Percentiles rank a stretch among this genome's conserved stretches.
Evolutionary conservation across 1,140 invertebrate species (phyloP).

Genomic region (Tyrophagus putrescentiae): DNA sequence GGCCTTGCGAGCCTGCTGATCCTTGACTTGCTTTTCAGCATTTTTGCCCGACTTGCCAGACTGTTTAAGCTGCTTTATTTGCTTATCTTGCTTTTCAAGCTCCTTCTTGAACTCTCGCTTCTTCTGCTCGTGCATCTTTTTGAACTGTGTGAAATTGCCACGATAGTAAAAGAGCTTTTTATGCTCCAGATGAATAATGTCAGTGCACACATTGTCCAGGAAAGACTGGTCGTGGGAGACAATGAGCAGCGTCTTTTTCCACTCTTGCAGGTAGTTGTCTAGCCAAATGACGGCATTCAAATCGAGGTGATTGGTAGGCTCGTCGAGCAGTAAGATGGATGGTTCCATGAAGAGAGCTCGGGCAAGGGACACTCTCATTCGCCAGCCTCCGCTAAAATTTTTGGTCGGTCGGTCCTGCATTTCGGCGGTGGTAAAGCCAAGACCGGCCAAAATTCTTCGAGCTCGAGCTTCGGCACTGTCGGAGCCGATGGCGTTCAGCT

Average conservation of each 20-base stretch:
- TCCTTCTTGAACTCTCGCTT: conserved; percentile 88
- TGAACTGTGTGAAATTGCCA: conserved; percentile 89
- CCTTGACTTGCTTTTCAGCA: conserved; percentile 46
- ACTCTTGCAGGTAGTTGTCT: conserved; percentile 84
- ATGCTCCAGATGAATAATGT: conserved; percentile 91
- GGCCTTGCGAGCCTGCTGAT: conserved; percentile 77
- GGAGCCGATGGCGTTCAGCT: conserved; percentile 85
- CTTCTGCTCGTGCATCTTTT: conserved; percentile 96
- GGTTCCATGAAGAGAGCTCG: conserved; percentile 60
- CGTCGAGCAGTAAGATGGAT: conserved; percentile 83
- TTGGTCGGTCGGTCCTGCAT: conserved; percentile 91
- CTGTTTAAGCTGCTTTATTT: conserved; percentile 80
- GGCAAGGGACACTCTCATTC: conserved; percentile 93
- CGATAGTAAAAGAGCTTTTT: conserved; percentile 92
- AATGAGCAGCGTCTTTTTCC: conserved; percentile 93
- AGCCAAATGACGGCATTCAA: conserved; percentile 98
- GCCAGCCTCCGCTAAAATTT: conserved; percentile 93
- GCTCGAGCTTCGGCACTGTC: conserved; percentile 92
- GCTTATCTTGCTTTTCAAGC: conserved; percentile 95
- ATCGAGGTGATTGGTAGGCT: conserved; percentile 74
- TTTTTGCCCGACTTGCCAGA: conserved; percentile 86
- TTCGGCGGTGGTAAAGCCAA: conserved; percentile 69
- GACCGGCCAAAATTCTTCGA: conserved; percentile 82
- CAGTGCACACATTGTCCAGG: conserved; percentile 96
- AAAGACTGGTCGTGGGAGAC: conserved; percentile 99